phyloP scores from a whole-genome alignment of 2,113 vertebrate genomes.

The Tetrao urogallus region DNA sequence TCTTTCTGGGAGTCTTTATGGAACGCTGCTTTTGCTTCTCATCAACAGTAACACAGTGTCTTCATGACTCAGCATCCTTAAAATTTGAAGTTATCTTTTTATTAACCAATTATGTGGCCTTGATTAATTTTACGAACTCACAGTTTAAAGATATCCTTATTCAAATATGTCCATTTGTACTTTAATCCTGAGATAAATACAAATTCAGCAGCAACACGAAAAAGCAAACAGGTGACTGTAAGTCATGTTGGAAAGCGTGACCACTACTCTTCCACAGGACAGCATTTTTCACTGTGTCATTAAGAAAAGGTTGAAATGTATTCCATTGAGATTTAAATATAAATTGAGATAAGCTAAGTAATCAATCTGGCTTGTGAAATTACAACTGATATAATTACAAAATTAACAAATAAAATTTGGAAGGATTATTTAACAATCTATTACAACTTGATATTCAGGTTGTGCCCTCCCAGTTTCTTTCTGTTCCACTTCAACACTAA shows the following conservation, averaged over 20 bases:
- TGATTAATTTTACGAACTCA: conserved; percentile 22
- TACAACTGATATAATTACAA: conserved; percentile 45
- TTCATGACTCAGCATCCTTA: background rate
- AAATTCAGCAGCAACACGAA: conserved; percentile 56
- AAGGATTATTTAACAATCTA: conserved; percentile 59
- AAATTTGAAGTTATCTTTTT: conserved; percentile 5
- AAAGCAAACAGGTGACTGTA: conserved; percentile 58
- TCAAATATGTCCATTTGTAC: conserved; percentile 46
- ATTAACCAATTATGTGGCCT: background rate
- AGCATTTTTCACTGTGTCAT: conserved; percentile 32
- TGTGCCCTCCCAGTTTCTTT: background rate
- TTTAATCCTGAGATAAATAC: conserved; percentile 59
- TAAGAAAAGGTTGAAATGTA: conserved; percentile 41
- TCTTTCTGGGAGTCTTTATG: background rate
- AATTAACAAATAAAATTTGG: conserved; percentile 67
- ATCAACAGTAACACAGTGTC: background rate
- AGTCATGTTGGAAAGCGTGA: background rate
- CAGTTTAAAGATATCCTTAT: conserved; percentile 45
- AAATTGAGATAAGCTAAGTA: conserved; percentile 48
- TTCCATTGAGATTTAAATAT: conserved; percentile 55
- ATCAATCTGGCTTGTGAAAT: conserved; percentile 39
- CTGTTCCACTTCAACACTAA: conserved; percentile 4
- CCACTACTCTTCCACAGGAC: background rate
- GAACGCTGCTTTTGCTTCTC: background rate
- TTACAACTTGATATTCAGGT: conserved; percentile 36